Evolutionary conservation across 2,888 invertebrate species (phyloP).

Genomic region (Eupithecia vulgata): DNA sequence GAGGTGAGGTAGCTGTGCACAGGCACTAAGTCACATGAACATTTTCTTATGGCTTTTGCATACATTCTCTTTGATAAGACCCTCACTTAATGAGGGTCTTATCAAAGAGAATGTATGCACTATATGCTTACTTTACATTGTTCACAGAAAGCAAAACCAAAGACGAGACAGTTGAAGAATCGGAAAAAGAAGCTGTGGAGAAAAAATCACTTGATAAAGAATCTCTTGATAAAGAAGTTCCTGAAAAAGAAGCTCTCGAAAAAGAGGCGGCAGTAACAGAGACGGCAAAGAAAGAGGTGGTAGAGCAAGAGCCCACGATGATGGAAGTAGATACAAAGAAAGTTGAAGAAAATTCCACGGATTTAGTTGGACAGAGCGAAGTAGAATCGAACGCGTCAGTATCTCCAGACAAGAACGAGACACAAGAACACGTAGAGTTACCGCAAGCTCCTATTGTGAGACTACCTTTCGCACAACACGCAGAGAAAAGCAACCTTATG

Average conservation of each 20-base stretch:
- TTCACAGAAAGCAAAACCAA: constrained; percentile 54
- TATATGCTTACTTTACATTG: constrained; percentile 14
- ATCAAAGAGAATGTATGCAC: too few relatives aligned
- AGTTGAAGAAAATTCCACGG: constrained; percentile 51
- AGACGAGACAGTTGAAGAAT: constrained; percentile 37
- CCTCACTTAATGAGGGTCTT: too few relatives aligned
- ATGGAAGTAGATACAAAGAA: constrained; percentile 41
- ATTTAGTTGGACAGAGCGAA: constrained; percentile 45
- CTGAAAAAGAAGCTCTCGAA: constrained; percentile 11
- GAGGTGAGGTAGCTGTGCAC: not conserved
- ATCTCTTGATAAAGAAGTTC: constrained; percentile 20
- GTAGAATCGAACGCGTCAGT: constrained; percentile 54
- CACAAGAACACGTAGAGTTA: constrained; percentile 13
- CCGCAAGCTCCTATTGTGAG: constrained; percentile 42
- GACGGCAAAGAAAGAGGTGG: constrained; percentile 41
- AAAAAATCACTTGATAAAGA: constrained; percentile 24
- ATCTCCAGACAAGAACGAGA: constrained; percentile 52
- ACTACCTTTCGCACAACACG: constrained; percentile 67
- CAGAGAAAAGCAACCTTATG: constrained; percentile 71
- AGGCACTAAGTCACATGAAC: not conserved
- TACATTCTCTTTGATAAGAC: too few relatives aligned
- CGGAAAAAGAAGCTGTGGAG: constrained; percentile 18
- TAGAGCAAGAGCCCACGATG: constrained; percentile 7
- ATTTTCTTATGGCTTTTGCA: not conserved
- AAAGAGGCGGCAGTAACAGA: constrained; percentile 27